Base-by-base conservation (phyloP, 2,797 vertebrate genomes). In the Iguana delicatissima region DNA sequence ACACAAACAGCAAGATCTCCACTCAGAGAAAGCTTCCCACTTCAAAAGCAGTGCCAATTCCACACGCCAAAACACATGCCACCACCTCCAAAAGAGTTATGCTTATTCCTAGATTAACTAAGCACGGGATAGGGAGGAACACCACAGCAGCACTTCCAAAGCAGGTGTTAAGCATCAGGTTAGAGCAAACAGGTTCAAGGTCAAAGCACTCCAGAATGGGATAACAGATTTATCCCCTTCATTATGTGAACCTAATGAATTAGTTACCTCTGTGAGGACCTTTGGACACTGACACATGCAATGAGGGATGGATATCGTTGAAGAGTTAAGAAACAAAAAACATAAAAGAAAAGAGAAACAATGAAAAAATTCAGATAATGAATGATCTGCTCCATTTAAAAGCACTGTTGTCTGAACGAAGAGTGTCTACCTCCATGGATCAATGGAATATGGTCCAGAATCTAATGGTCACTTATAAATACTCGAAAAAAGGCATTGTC, bases 161-260 rank as follows among this genome's bases (percentile, higher is more conserved):
- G 95, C 94, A 89, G 92, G 38, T 79, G 42, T 79, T 69, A 87
- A 85, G 52, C n/a, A 55, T 80, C 46, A 18, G 86, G 55, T 85
- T 73, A 88, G 32, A 93, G 89, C 55, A 52, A 88, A 93, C 92
- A 92, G 87, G 0, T 84, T 84, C 35, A 46, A 76, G 94, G 90
- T 69, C 32, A 93, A 94, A 88, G 93, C 94, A 92, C 88, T 94
- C 92, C 29, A 91, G 94, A 95, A 95, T 95, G 94, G 94, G 96
- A 96, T 96, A 96, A 95, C 90, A 85, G 85, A 69, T 88, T 96
- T 95, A 96, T 96, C 94, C 89, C 95, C 92, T 94, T 96, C 95
- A 96, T 95, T 96, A 97, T 96, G 96, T 94, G 93, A 87, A 92
- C 95, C 97, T 96, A 96, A 96, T 95, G 96, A 89, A 91, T 96